These are phyloP conservation scores for Philaethria dido DNA, from an alignment of 2,888 invertebrate genomes.

Conservation along the genomic window DNA sequence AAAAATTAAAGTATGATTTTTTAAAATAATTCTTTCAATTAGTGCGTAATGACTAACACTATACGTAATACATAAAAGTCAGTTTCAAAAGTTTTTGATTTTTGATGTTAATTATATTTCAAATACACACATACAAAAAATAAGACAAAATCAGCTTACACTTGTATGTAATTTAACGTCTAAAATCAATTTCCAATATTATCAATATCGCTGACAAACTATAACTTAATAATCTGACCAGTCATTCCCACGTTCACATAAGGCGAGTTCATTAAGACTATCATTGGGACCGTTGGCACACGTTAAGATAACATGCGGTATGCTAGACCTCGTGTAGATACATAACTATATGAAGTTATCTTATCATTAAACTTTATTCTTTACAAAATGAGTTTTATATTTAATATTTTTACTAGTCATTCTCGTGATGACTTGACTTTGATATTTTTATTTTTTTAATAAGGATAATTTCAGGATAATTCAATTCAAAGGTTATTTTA, in stretches of 20 bases:
- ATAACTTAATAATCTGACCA: not conserved
- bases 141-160: no score
- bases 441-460: not conserved
- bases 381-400: not conserved
- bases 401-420: slow-evolving; percentile 2
- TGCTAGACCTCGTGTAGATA: not conserved
- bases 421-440: not conserved
- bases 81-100: no score
- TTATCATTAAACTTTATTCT: slow-evolving; percentile 13
- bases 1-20: no score
- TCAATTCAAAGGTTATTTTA: not conserved
- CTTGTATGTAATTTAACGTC: no score
- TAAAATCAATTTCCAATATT: not conserved
- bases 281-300: slow-evolving; percentile 11
- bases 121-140: no score
- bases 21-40: no score
- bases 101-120: no score
- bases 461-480: not conserved
- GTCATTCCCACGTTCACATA: slow-evolving; percentile 2
- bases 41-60: no score
- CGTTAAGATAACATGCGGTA: slow-evolving; percentile 4
- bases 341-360: not conserved
- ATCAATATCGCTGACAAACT: slow-evolving; percentile 4
- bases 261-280: not conserved
- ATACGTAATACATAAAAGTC: no score